Percentiles rank a stretch among this genome's conserved stretches.
These are phyloP conservation scores for Cistogaster globosa DNA, from an alignment of 2,888 invertebrate species.

Conservation along the genomic window DNA sequence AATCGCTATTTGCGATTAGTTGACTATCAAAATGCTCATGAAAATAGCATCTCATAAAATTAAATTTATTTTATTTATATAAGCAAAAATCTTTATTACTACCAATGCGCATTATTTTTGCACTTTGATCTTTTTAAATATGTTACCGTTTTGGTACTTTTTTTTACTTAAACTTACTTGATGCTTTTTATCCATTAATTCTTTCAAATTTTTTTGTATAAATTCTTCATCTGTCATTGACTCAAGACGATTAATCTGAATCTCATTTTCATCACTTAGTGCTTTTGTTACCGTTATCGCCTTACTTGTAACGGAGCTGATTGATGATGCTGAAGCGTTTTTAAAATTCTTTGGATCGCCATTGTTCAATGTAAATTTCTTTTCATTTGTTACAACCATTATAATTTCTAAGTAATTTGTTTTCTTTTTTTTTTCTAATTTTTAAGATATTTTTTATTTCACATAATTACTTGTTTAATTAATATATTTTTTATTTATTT, in stretches of 20 bases:
- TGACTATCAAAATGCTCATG: neutral
- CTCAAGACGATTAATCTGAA: constrained; percentile 72
- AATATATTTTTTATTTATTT: neutral
- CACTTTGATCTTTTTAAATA: no score
- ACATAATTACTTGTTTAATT: neutral
- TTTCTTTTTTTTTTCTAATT: neutral
- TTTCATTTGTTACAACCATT: constrained; percentile 40
- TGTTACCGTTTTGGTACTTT: no score
- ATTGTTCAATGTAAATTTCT: constrained; percentile 28
- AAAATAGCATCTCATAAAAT: no score
- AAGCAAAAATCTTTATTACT: neutral
- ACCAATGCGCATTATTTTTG: no score
- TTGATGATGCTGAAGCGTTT: constrained; percentile 56
- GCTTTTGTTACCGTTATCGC: constrained; percentile 10
- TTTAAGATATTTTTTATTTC: neutral
- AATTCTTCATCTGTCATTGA: constrained; percentile 79
- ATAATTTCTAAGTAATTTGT: constrained; percentile 2
- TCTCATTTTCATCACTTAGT: constrained; percentile 10
- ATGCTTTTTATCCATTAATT: constrained; percentile 79
- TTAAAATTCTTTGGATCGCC: constrained; percentile 47
- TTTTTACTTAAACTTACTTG: constrained; percentile 75
- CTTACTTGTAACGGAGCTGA: constrained; percentile 33
- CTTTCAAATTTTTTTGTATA: constrained; percentile 78
- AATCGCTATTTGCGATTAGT: no score
- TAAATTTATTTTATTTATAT: no score